A percentile compares a stretch with the other conserved stretches of the same genome.
These are phyloP conservation scores for Altica lythri DNA, from an alignment of 2,888 invertebrate species.

Conservation along the genomic window DNA sequence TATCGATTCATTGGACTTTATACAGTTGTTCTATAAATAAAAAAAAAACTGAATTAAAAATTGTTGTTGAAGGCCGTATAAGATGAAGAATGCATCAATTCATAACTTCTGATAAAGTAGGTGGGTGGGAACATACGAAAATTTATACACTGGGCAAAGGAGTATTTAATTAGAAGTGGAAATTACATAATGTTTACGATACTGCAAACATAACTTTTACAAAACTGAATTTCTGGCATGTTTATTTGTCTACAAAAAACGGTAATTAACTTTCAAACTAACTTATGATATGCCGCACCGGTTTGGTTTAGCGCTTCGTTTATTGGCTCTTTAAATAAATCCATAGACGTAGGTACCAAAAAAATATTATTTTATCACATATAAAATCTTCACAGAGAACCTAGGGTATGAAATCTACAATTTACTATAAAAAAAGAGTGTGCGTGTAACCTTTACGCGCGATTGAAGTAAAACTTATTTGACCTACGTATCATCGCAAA, in stretches of 20 bases:
- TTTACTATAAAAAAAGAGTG: too few relatives aligned
- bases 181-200: slow-evolving; percentile 28
- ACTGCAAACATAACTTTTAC: slow-evolving; percentile 24
- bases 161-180: slow-evolving; percentile 29
- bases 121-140: slow-evolving; percentile 24
- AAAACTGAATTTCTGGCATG: slow-evolving; percentile 28
- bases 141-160: slow-evolving; percentile 21
- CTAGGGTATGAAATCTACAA: too few relatives aligned
- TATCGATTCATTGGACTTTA: too few relatives aligned
- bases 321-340: slow-evolving; percentile 2
- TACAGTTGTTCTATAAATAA: neutral
- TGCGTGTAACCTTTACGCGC: too few relatives aligned
- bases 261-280: slow-evolving; percentile 27
- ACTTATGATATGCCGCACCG: slow-evolving; percentile 26
- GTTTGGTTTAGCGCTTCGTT: slow-evolving; percentile 16
- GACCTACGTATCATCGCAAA: too few relatives aligned
- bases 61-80: neutral
- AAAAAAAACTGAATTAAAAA: neutral
- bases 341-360: neutral
- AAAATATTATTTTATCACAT: too few relatives aligned
- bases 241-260: slow-evolving; percentile 30
- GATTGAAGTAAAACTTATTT: too few relatives aligned
- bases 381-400: too few relatives aligned
- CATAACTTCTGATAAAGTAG: neutral
- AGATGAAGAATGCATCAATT: neutral